Base-by-base conservation (phyloP, 64 coral and sea anemone species). In the Actinia tenebrosa region DNA sequence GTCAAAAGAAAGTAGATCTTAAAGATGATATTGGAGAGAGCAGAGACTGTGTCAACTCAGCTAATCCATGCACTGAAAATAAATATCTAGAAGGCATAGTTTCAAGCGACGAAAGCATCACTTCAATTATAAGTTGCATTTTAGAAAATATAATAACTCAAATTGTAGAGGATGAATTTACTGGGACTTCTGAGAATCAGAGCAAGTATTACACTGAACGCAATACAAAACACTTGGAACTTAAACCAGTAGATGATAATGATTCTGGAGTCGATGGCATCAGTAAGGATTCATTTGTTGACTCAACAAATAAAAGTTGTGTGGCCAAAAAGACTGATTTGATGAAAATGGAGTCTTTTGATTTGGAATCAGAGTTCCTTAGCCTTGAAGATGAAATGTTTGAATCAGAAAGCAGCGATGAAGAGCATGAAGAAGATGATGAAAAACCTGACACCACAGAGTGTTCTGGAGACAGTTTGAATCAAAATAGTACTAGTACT, bases 311-410 rank as follows among this genome's bases (percentile, higher is more conserved):
- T 1, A 75, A 11, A 75, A 10, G 8, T 13, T 30, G n/a, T 15
- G 25, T 16, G 9, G 25, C 2, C 42, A 75, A 75, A 3, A 25
- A 80, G 26, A 42, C 78, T 5, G 0, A 16, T 22, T 83, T 83
- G 37, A 4, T 30, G 14, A 83, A 83, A 50, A 83, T 84, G 16
- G 17, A 93, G 22, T 72, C 82, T 64, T 79, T 77, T 43, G 86
- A 90, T 20, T 50, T 97, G 60, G 91, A 97, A 1, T 78, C 56
- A 80, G 91, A 97, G 43, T 97, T 97, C 71, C 80, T 79, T 85
- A 90, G 91, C 47, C 94, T 97, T 4, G 94, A 97, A 43, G 91
- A 97, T 55, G 94, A 97, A 43, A 97, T 97, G 94, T 90, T 97
- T 83, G 91, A 80, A 5, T 93, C 87, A 85, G 91, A 97, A 85